Evolutionary conservation across 2,113 vertebrate genomes (phyloP), one percentile per base, ranked within the genome.

Genomic region (Semicossyphus pulcher): DNA sequence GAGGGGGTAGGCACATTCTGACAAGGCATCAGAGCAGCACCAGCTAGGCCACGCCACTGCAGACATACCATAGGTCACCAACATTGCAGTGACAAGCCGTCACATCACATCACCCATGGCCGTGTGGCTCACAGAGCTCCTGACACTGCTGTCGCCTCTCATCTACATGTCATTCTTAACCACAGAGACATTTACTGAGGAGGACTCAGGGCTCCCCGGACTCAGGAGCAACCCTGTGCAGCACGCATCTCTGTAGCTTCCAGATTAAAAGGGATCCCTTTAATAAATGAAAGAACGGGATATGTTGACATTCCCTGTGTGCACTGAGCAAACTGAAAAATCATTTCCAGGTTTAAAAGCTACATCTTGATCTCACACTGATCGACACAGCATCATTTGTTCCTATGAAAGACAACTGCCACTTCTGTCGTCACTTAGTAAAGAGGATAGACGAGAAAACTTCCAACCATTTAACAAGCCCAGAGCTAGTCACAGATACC

Each of bases 111-210:
- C 91, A 91, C 83, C 80, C 67, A 39, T 84, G 81, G 81, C 85
- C 84, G 69, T 86, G 86, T 72, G 86, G 86, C 86, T 85, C 85
- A 79, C 81, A 45, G 84, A 89, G 85, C 87, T 75, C 88, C 79
- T 91, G 91, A 91, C 90, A 85, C 88, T 21, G 84, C 91, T 90
- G 93, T 93, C 93, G 73, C 86, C 88, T 92, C 86, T 72, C 83
- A 88, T 93, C 86, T 80, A 42, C 84, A 84, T 76, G 76, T 88
- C 88, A 86, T 56, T 69, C 81, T 80, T 67, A 72, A 86, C 70
- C 85, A 56, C 47, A 23, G 56, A 79, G 85, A 87, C 81, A 57
- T 74, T 76, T 68, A 75, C 76, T 14, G 73, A 82, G 77, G 72
- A 80, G 60, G 39, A 66, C 60, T 4, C 49, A 67, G 53, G 80